These are phyloP conservation scores for Poliocrania exsul DNA, from an alignment of 2,797 vertebrate species.

Conservation along the genomic window DNA sequence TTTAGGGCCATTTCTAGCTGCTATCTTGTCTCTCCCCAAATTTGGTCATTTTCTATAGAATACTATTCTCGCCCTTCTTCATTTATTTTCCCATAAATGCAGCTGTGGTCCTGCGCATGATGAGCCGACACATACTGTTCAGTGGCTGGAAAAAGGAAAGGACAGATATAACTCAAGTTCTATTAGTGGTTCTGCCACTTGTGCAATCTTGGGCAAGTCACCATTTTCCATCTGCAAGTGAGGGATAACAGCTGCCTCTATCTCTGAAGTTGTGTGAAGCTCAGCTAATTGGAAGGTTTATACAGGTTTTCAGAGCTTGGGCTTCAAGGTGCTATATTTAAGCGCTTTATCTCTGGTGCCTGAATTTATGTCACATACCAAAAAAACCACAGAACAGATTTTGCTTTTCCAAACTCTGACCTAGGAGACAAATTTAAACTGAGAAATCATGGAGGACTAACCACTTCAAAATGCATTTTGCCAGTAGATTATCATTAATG, in stretches of 20 bases:
- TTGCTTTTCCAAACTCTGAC: conserved; percentile 42
- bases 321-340: conserved; percentile 51
- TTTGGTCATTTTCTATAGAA: conserved; percentile 25
- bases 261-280: conserved; percentile 12
- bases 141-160: conserved; percentile 12
- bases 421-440: background rate
- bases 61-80: conserved; percentile 14
- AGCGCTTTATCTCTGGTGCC: conserved; percentile 7
- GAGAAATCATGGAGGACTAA: conserved; percentile 14
- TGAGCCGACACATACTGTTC: background rate
- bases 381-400: conserved; percentile 13
- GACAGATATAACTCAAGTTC: conserved; percentile 41
- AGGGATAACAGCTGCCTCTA: conserved; percentile 26
- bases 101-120: conserved; percentile 1
- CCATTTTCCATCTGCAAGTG: conserved; percentile 1
- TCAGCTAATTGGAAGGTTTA: conserved; percentile 54
- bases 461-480: conserved; percentile 31
- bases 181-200: conserved; percentile 13
- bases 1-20: background rate
- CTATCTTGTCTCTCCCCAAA: background rate
- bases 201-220: conserved; percentile 35
- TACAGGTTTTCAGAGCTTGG: conserved; percentile 28
- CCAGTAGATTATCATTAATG: background rate
- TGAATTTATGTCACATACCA: conserved; percentile 20
- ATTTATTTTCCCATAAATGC: conserved; percentile 38